Base-by-base conservation (phyloP, 2,113 vertebrate species). In the Phyllostomus hastatus region DNA sequence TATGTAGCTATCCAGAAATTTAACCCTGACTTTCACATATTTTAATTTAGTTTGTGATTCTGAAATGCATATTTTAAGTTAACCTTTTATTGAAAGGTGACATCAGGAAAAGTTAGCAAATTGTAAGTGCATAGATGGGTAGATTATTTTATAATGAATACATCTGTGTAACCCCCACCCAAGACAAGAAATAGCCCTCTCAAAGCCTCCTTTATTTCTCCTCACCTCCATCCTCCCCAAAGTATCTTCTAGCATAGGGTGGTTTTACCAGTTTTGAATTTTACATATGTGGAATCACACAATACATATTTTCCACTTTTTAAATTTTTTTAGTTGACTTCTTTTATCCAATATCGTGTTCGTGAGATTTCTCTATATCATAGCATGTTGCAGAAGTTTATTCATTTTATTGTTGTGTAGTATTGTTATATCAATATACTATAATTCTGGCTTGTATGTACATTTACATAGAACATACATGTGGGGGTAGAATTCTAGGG, bases 21-120 rank as follows among this genome's bases (percentile, higher is more conserved):
- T 41, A 75, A 50, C 50, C 16, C 38, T 46, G 24, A 89, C 11
- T 73, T 73, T 28, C 61, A 61, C 11, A 20, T 87, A 41, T 82
- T 83, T 96, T 88, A 83, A 64, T 88, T 88, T 92, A 88, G 20
- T 88, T 43, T 50, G 28, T 14, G 17, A 78, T 84, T 94, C 28
- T 48, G 16, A 95, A 88, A 87, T 69, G 10, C 2, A 35, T 67
- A 24, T 95, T 84, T 94, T 73, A 90, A 88, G 22, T 69, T 79
- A 83, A 92, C 90, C 15, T 61, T 69, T 82, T 31, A 48, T 35
- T 75, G 54, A 82, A 75, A 46, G 35, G 52, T 66, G 46, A 14
- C 7, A 73, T 81, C 1, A 52, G 15, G 14, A 70, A 41, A 92
- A 70, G 10, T 64, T 81, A 85, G 16, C 26, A 86, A 57, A 73